A percentile compares a stretch with the other conserved stretches of the same genome.
Evolutionary conservation across 2,888 invertebrate species (phyloP).

Genomic region (Alviniconcha strummeri): DNA sequence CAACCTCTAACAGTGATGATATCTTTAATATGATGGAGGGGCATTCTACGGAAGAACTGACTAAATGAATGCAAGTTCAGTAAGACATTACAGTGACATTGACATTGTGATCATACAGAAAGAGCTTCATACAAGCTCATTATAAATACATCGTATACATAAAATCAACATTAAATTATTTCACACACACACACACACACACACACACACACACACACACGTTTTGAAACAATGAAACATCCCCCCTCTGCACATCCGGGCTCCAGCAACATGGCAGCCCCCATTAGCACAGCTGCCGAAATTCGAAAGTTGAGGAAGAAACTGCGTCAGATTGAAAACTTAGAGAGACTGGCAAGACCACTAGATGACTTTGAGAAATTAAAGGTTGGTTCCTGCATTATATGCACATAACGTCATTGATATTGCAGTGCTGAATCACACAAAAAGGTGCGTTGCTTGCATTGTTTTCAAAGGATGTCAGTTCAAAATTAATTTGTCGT

Average conservation of each 20-base stretch:
- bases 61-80: background rate
- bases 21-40: too few species aligned
- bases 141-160: background rate
- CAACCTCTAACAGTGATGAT: too few species aligned
- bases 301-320: constrained; percentile 65
- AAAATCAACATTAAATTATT: too few species aligned
- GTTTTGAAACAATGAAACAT: background rate
- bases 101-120: background rate
- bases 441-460: too few species aligned
- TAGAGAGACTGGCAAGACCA: constrained; percentile 58
- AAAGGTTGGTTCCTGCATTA: constrained; percentile 48
- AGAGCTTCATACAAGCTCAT: background rate
- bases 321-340: constrained; percentile 65
- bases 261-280: constrained; percentile 19
- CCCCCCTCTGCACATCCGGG: background rate
- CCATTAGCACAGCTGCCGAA: constrained; percentile 13
- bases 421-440: too few species aligned
- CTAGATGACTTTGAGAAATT: constrained; percentile 58
- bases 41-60: background rate
- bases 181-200: background rate
- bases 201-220: background rate
- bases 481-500: too few species aligned
- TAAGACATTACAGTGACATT: background rate
- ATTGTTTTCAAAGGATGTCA: too few species aligned
- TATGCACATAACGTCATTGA: too few species aligned